A percentile compares a stretch with the other conserved stretches of the same genome.
phyloP scores from a whole-genome alignment of 2,888 invertebrate species.

The Eupithecia centaureata region DNA sequence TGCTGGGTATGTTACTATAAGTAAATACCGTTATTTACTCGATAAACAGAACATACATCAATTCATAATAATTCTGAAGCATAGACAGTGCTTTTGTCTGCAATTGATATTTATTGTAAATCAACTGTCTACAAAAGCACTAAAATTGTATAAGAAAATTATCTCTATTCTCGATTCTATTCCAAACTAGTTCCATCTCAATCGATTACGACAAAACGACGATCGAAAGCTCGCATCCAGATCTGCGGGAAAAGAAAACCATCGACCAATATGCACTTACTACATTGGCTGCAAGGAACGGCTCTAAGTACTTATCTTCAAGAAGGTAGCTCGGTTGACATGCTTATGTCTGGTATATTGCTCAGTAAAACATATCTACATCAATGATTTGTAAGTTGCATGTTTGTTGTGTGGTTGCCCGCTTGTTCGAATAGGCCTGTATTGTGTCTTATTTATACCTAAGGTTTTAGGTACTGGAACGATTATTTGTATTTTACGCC shows the following conservation, averaged over 20 bases:
- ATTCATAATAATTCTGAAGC: background rate
- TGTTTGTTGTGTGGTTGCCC: constrained; percentile 13
- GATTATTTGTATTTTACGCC: background rate
- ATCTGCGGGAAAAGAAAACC: background rate
- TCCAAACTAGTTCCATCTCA: background rate
- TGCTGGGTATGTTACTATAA: background rate
- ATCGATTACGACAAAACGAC: constrained; percentile 5
- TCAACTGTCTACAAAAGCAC: background rate
- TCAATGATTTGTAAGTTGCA: constrained; percentile 21
- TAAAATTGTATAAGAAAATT: background rate
- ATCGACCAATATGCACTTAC: constrained; percentile 16
- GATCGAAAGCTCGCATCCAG: background rate
- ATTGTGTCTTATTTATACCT: constrained; percentile 17
- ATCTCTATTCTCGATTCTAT: background rate
- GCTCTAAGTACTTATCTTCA: constrained; percentile 8
- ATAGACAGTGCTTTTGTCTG: background rate
- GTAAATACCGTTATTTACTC: background rate
- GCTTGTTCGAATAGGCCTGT: constrained; percentile 11
- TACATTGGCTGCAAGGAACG: constrained; percentile 8
- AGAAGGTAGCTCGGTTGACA: background rate
- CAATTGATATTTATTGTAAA: constrained; percentile 2
- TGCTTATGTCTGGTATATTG: constrained; percentile 6
- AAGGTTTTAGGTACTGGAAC: constrained; percentile 13
- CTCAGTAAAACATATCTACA: constrained; percentile 25
- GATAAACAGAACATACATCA: background rate